Evolutionary conservation across 2,113 vertebrate species (phyloP).

Genomic region (Cryptomyrus ogoouensis): DNA sequence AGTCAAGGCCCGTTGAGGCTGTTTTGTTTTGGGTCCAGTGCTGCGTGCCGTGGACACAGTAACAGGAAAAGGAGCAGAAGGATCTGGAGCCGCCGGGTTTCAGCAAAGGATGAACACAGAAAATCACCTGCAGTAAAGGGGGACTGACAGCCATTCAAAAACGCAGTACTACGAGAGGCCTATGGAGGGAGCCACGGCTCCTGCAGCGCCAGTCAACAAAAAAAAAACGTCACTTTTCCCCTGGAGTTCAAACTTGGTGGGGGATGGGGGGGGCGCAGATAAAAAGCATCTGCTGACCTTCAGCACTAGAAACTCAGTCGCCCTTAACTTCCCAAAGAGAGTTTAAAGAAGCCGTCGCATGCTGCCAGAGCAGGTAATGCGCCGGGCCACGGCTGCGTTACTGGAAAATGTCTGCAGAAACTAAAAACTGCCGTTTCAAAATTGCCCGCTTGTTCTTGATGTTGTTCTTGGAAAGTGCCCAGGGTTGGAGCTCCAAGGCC

Average conservation of each 20-base stretch:
- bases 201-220: not conserved
- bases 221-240: not conserved
- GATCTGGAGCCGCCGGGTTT: not conserved
- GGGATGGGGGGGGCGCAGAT: conserved; percentile 47
- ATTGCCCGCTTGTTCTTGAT: conserved; percentile 58
- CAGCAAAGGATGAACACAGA: not conserved
- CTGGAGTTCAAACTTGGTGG: not conserved
- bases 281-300: conserved; percentile 40
- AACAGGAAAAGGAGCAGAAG: not conserved
- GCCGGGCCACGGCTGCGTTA: conserved; percentile 40
- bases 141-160: not conserved
- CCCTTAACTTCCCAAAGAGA: conserved; percentile 44
- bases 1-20: not conserved
- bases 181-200: not conserved
- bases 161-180: not conserved
- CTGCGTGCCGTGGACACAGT: not conserved
- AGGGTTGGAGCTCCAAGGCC: conserved; percentile 46
- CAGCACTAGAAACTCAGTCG: conserved; percentile 43
- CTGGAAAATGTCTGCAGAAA: conserved; percentile 59
- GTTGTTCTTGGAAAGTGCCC: conserved; percentile 64
- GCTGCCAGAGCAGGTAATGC: conserved; percentile 61
- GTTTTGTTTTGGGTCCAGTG: not conserved
- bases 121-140: not conserved
- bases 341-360: conserved; percentile 61
- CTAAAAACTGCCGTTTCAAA: conserved; percentile 58